Percentiles rank a stretch among this genome's conserved stretches.
phyloP scores from a whole-genome alignment of 1,140 invertebrate genomes.

The Micrasema longulum region DNA sequence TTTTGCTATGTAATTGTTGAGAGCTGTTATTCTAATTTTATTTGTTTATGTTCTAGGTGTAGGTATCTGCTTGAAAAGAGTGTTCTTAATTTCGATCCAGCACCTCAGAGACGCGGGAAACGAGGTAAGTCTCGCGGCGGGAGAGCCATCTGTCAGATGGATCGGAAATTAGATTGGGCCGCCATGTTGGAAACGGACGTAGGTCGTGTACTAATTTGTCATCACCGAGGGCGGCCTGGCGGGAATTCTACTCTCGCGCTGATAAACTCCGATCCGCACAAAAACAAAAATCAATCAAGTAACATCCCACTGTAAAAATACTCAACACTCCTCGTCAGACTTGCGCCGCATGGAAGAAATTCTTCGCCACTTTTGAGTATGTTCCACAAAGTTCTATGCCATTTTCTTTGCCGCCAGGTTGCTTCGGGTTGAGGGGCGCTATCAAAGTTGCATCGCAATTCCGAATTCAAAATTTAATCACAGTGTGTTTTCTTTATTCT shows the following conservation, averaged over 20 bases:
- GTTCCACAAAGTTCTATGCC: background rate
- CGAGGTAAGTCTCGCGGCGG: slow-evolving; percentile 42
- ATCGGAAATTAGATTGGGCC: slow-evolving; percentile 52
- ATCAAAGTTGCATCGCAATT: slow-evolving; percentile 39
- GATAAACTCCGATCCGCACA: slow-evolving; percentile 1
- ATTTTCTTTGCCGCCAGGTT: background rate
- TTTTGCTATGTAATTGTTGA: no score
- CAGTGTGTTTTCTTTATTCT: slow-evolving; percentile 10
- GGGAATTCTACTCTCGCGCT: slow-evolving; percentile 40
- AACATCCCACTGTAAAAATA: slow-evolving; percentile 2
- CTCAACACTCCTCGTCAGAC: background rate
- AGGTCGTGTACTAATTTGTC: slow-evolving; percentile 52
- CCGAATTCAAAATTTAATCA: slow-evolving; percentile 26
- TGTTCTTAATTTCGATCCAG: slow-evolving; percentile 22
- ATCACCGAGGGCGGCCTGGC: slow-evolving; percentile 47
- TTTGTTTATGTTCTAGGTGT: background rate
- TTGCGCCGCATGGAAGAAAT: background rate
- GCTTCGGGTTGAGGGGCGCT: background rate
- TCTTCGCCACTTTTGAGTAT: background rate
- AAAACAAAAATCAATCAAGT: background rate
- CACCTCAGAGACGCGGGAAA: slow-evolving; percentile 30
- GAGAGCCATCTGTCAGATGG: slow-evolving; percentile 42
- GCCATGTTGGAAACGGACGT: slow-evolving; percentile 45
- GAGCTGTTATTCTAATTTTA: no score
- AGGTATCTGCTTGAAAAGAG: background rate